phyloP scores from a whole-genome alignment of 53 echinoderm and acorn worm genomes.

The Luidia sarsii region DNA sequence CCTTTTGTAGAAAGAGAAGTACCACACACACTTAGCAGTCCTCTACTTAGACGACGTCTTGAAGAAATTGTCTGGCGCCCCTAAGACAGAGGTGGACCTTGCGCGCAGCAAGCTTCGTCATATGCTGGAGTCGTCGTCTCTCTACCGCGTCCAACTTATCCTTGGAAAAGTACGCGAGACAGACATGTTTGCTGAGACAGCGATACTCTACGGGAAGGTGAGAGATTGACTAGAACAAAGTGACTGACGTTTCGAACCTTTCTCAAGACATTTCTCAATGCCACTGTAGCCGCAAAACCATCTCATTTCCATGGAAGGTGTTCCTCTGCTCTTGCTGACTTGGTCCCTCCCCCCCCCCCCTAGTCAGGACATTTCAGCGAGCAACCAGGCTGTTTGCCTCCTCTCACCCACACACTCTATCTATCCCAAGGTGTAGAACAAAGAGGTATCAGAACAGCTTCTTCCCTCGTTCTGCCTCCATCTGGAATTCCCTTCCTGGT shows the following conservation, averaged over 20 bases:
- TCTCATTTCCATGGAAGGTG: too few species aligned
- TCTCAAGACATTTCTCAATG: not conserved
- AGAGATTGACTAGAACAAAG: not conserved
- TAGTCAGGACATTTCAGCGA: too few species aligned
- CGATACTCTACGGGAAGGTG: constrained; percentile 98
- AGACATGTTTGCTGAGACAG: constrained; percentile 98
- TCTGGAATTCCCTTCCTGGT: too few species aligned
- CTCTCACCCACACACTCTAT: too few species aligned
- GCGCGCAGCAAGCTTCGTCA: constrained; percentile 94
- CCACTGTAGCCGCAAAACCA: too few species aligned
- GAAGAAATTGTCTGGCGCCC: constrained; percentile 47
- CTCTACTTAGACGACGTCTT: constrained; percentile 89
- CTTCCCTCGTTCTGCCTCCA: too few species aligned
- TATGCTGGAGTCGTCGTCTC: constrained; percentile 76
- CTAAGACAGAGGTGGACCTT: constrained; percentile 68
- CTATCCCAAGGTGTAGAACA: too few species aligned
- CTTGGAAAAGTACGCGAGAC: constrained; percentile 97
- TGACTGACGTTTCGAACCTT: not conserved
- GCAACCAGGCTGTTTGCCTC: too few species aligned
- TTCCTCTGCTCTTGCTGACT: too few species aligned
- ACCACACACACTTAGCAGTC: constrained; percentile 97
- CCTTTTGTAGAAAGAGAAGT: constrained; percentile 89
- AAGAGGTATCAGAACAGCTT: too few species aligned
- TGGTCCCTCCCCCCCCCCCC: too few species aligned
- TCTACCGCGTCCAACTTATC: constrained; percentile 93